Base-by-base conservation (phyloP, 1,140 invertebrate genomes). In the Monomorium pharaonis region DNA sequence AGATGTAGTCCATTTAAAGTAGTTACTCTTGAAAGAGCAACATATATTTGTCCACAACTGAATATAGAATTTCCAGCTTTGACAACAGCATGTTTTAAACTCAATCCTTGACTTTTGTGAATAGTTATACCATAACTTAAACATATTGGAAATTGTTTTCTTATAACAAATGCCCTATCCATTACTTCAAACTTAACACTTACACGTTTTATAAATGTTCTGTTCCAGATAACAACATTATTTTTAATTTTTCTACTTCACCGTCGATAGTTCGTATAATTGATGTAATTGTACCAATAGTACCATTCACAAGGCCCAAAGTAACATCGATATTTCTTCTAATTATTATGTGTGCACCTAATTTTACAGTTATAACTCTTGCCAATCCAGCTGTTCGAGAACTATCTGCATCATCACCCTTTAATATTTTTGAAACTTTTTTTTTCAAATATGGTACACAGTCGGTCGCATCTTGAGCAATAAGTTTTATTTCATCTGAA, bases 61-160 rank as follows among this genome's bases (percentile, higher is more conserved):
- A 94, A 94, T 56, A 94, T 76, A 37, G 74, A 84, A 88, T 92
- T 92, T 42, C 91, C 92, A 27, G 88, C 85, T 80, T 94, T 91
- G 14, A 94, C 80, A 69, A 95, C 91, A 30, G 62, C 62, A 42
- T 47, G 10, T 47, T 47, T 47, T 47, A 33, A 54, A 54, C 6
- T n/a, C n/a, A 54, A 54, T 21, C 4, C 18, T 54, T 54, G 51
- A n/a, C 51, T 9, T 7, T 33, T 33, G 33, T 33, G 51, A 54
- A 54, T 54, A 21, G 51, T 54, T 6, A 54, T 54, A 9, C 54
- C 54, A 3, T 56, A 56, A 56, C 54, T 56, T 9, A 56, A 24
- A 24, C 18, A 24, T 24, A 56, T 12, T 56, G 54, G 54, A 56
- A 56, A 56, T 56, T 56, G 62, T 65, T 92, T 86, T 70, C 94